Conservation (phyloP, 2,888 invertebrate species). For the Homarus gammarus region DNA sequence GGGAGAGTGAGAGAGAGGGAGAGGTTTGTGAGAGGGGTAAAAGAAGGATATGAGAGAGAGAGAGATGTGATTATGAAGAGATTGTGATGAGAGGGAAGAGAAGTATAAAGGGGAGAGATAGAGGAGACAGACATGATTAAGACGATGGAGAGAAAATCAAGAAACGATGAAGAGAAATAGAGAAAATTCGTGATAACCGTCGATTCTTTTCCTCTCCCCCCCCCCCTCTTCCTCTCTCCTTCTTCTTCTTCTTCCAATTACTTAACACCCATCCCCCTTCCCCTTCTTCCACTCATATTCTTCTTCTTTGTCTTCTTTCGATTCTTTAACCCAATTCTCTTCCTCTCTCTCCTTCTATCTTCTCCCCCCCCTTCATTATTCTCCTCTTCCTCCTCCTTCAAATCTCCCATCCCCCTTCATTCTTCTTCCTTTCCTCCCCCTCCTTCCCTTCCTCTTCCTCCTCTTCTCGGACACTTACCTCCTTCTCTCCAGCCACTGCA, state of each 20-base stretch:
- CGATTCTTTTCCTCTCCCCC: background rate
- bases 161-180: background rate
- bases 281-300: no score
- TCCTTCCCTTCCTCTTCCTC: background rate
- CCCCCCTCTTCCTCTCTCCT: background rate
- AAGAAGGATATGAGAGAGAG: conserved; percentile 13
- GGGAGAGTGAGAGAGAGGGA: conserved; percentile 22
- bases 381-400: background rate
- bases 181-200: background rate
- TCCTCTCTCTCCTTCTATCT: no score
- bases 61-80: background rate
- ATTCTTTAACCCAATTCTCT: no score
- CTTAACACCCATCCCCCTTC: background rate
- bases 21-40: background rate
- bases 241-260: background rate
- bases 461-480: background rate
- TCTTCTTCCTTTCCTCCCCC: background rate
- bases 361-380: no score
- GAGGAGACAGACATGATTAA: background rate
- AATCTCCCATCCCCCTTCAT: background rate
- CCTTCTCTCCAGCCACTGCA: conserved; percentile 42
- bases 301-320: no score
- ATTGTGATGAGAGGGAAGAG: no score
- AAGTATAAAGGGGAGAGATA: background rate
- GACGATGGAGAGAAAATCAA: background rate